These are phyloP conservation scores for Dryobotodes eremita DNA, from an alignment of 2,888 invertebrate species.

Conservation along the genomic window DNA sequence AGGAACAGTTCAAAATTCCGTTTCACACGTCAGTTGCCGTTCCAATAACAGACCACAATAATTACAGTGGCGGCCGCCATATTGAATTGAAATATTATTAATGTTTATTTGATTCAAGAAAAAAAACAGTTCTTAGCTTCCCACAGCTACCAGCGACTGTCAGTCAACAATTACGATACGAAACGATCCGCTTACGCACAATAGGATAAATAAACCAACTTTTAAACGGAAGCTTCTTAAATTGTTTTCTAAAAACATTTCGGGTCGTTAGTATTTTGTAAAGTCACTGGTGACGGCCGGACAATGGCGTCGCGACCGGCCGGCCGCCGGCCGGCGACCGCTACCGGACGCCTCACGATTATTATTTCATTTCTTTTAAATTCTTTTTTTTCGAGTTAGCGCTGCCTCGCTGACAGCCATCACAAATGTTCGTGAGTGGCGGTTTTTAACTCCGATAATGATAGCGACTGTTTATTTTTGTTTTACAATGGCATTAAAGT, in stretches of 20 bases:
- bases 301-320: slow-evolving; percentile 74
- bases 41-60: slow-evolving; percentile 66
- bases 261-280: slow-evolving; percentile 81
- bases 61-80: slow-evolving; percentile 60
- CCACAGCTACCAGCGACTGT: slow-evolving; percentile 66
- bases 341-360: slow-evolving; percentile 71
- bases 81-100: slow-evolving; percentile 67
- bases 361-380: slow-evolving; percentile 69
- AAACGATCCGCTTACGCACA: slow-evolving; percentile 86
- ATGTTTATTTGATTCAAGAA: slow-evolving; percentile 71
- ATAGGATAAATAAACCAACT: slow-evolving; percentile 84
- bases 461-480: slow-evolving; percentile 69
- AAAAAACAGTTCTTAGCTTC: slow-evolving; percentile 64
- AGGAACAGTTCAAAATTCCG: slow-evolving; percentile 60
- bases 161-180: slow-evolving; percentile 82
- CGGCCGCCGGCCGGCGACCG: slow-evolving; percentile 55
- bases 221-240: slow-evolving; percentile 88
- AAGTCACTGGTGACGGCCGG: slow-evolving; percentile 75
- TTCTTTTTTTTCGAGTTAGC: slow-evolving; percentile 62
- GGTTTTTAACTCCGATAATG: slow-evolving; percentile 69
- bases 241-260: slow-evolving; percentile 89
- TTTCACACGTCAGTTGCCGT: slow-evolving; percentile 71
- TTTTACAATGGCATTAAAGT: slow-evolving; percentile 65
- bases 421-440: slow-evolving; percentile 68
- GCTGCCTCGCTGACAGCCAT: slow-evolving; percentile 65